Evolutionary conservation across 1,140 invertebrate genomes (phyloP).

Genomic region (Eriocheir sinensis): DNA sequence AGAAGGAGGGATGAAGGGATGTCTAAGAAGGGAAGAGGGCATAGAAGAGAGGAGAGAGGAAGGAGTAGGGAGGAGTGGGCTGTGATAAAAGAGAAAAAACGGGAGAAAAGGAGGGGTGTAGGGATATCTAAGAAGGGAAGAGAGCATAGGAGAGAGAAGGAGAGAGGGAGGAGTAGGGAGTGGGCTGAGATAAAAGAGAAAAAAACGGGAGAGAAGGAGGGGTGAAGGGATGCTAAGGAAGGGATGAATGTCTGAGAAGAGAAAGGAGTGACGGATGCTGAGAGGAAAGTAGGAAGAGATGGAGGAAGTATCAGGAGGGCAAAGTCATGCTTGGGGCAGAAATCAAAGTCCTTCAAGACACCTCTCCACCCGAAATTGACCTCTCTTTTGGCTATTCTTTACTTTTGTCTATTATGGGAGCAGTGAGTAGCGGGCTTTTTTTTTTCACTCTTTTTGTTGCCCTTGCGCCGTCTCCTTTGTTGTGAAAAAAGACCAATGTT

Average conservation of each 20-base stretch:
- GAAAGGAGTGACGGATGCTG: neutral
- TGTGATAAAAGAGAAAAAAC: neutral
- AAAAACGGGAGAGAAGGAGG: neutral
- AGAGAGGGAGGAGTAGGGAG: neutral
- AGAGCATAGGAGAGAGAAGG: neutral
- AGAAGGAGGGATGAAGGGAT: no score
- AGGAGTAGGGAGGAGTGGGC: neutral
- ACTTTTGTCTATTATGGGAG: no score
- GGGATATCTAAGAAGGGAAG: neutral
- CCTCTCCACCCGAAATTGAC: no score
- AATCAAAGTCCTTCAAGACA: no score
- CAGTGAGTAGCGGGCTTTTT: no score
- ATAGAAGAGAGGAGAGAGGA: neutral
- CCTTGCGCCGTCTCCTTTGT: no score
- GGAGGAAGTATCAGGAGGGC: no score
- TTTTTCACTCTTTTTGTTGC: no score
- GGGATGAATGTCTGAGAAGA: neutral
- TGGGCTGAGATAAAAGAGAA: neutral
- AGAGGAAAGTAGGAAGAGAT: neutral
- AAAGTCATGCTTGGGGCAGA: no score
- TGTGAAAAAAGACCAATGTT: no score
- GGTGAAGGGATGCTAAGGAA: neutral
- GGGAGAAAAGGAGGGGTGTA: neutral
- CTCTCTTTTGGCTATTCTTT: no score
- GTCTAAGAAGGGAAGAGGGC: neutral